These are phyloP conservation scores for Drosophila lowei DNA, from an alignment of 1,140 invertebrate species.

Conservation along the genomic window DNA sequence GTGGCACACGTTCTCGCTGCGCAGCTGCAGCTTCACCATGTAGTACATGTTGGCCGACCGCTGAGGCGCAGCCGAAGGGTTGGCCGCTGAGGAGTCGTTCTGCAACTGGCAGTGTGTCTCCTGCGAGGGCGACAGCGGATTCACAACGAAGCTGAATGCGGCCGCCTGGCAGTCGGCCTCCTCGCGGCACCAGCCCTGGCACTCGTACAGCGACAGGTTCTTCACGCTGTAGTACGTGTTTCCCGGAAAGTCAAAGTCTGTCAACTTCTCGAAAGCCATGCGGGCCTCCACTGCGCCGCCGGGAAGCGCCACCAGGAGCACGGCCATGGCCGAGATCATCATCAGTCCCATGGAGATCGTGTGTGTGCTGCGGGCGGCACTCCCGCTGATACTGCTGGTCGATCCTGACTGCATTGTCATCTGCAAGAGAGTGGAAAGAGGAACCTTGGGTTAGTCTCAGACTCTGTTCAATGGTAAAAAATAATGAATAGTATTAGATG, in stretches of 20 bases:
- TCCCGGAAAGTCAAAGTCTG: conserved; percentile 94
- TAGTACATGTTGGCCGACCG: conserved; percentile 96
- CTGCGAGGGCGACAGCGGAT: conserved; percentile 94
- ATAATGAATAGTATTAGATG: too few species aligned
- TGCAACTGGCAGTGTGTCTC: conserved; percentile 96
- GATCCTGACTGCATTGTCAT: conserved; percentile 38
- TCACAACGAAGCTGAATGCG: conserved; percentile 95
- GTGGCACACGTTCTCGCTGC: conserved; percentile 95
- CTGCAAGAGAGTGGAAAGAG: not conserved
- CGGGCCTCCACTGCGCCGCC: conserved; percentile 84
- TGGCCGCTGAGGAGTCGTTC: conserved; percentile 95
- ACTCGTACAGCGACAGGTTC: conserved; percentile 96
- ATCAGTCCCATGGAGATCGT: conserved; percentile 25
- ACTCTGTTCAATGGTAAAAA: too few species aligned
- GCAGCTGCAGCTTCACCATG: conserved; percentile 95
- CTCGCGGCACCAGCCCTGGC: conserved; percentile 96
- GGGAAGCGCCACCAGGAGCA: conserved; percentile 54
- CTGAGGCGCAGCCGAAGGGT: conserved; percentile 91
- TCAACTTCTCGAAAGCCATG: conserved; percentile 96
- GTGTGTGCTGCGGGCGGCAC: conserved; percentile 11
- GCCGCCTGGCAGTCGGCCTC: conserved; percentile 95
- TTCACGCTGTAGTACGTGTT: conserved; percentile 96
- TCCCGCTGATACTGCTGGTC: conserved; percentile 31
- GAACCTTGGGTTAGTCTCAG: not conserved
- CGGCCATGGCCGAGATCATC: conserved; percentile 32